Evolutionary conservation across 2,113 vertebrate species (phyloP), one percentile per base, ranked within the genome.

Genomic region (Chionodraco myersi): DNA sequence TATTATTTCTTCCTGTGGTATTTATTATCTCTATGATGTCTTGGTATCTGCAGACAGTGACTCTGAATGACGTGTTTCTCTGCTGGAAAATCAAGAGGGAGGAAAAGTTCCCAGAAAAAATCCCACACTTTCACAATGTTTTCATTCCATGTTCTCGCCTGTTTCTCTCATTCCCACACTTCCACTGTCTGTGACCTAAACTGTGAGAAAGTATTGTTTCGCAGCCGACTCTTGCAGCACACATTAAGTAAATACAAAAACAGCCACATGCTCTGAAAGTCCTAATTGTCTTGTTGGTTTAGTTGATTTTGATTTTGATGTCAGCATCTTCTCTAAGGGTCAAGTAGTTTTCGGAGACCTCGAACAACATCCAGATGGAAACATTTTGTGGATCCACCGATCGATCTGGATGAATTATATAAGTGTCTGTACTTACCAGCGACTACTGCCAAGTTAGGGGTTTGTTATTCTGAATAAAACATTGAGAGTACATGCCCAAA

Each of bases 121-220:
- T 13, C 57, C 56, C 2, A 67, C 80, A 63, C 62, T 66, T 81
- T 4, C 58, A 41, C 34, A 49, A n/a, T 83, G 65, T 85, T 85
- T 83, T 83, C 47, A 51, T 53, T 75, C 66, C 45, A 58, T 67
- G 5, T 3, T 10, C 18, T 81, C 56, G 48, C 70, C 6, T 10
- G 5, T 23, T 7, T 12, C 10, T 72, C 45, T 60, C 30, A 3
- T 76, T 71, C 52, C 47, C 75, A 80, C 54, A 58, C 34, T 75
- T 58, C 11, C 0, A 6, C 30, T 41, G 41, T 9, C 12, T 60
- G 30, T 23, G 56, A 75, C 12, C 36, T 7, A 7, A 63, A 56
- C 53, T 68, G 26, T 48, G 18, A 52, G 60, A 66, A 73, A 3
- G 1, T 7, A 14, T 3, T 62, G 48, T 49, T 70, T 66, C 16